Evolutionary conservation across 2,888 invertebrate species (phyloP).

Genomic region (Troilus luridus): DNA sequence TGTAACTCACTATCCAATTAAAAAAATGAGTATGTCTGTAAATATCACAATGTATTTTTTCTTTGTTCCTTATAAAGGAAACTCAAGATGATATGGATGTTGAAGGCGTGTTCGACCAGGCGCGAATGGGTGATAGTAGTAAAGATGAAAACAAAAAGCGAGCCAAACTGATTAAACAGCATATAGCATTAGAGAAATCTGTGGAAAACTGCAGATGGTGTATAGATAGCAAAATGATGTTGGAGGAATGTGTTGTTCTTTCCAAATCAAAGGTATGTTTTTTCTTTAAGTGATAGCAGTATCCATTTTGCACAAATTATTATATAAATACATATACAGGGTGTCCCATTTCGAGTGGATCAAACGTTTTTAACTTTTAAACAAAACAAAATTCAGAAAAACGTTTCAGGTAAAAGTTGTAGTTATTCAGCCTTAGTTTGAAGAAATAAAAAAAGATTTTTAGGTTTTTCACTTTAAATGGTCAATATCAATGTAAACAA

Average conservation of each 20-base stretch:
- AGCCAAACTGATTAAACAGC: conserved; percentile 80
- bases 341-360: no score
- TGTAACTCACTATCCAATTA: not conserved
- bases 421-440: no score
- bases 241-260: conserved; percentile 88
- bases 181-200: conserved; percentile 77
- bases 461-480: no score
- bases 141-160: conserved; percentile 77
- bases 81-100: conserved; percentile 72
- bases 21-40: not conserved
- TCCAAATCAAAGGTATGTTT: conserved; percentile 79
- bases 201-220: conserved; percentile 88
- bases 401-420: no score
- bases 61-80: conserved; percentile 15
- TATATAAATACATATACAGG: not conserved
- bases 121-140: conserved; percentile 76
- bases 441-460: no score
- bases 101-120: conserved; percentile 86
- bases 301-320: not conserved
- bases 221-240: conserved; percentile 83
- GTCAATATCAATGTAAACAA: no score
- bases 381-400: no score
- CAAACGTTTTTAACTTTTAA: no score
- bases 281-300: not conserved
- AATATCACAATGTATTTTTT: not conserved